Percentiles rank a stretch among this genome's conserved stretches.
These are phyloP conservation scores for Scaptomyza cyrtandrae DNA, from an alignment of 2,888 invertebrate species.

Conservation along the genomic window DNA sequence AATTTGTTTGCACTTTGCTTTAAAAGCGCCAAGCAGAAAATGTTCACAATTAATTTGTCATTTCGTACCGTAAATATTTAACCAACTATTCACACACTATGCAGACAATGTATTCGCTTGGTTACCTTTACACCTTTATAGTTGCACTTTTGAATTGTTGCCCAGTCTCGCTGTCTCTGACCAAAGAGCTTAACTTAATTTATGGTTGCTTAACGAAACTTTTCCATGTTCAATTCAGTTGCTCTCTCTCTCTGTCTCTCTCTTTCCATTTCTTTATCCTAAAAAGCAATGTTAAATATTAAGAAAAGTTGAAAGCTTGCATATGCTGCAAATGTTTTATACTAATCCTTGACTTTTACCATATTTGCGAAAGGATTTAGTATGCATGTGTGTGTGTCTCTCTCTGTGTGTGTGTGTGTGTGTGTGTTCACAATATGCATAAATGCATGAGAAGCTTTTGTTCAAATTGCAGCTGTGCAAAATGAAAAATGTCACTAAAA, in stretches of 20 bases:
- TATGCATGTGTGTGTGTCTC: no score
- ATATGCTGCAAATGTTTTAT: slow-evolving; percentile 47
- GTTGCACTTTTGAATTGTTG: neutral
- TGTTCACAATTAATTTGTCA: slow-evolving; percentile 70
- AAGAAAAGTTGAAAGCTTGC: slow-evolving; percentile 60
- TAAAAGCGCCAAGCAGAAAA: slow-evolving; percentile 43
- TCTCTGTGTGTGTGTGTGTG: no score
- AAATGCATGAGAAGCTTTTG: slow-evolving; percentile 60
- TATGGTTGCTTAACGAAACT: slow-evolving; percentile 22
- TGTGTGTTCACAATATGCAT: slow-evolving; percentile 58
- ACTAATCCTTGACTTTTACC: slow-evolving; percentile 57
- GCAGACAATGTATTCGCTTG: neutral
- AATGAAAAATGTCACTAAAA: slow-evolving; percentile 27
- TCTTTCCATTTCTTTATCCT: neutral
- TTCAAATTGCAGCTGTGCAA: slow-evolving; percentile 28
- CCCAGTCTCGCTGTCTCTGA: neutral
- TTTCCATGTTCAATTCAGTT: slow-evolving; percentile 17
- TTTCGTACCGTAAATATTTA: slow-evolving; percentile 57
- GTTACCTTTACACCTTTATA: neutral
- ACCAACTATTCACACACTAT: slow-evolving; percentile 15
- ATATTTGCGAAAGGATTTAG: slow-evolving; percentile 49
- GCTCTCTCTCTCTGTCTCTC: neutral
- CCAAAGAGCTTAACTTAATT: slow-evolving; percentile 36
- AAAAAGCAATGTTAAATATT: slow-evolving; percentile 51
- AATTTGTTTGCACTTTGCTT: slow-evolving; percentile 61